Conservation (phyloP, 2,797 vertebrate genomes). For the Podarcis siculus region DNA sequence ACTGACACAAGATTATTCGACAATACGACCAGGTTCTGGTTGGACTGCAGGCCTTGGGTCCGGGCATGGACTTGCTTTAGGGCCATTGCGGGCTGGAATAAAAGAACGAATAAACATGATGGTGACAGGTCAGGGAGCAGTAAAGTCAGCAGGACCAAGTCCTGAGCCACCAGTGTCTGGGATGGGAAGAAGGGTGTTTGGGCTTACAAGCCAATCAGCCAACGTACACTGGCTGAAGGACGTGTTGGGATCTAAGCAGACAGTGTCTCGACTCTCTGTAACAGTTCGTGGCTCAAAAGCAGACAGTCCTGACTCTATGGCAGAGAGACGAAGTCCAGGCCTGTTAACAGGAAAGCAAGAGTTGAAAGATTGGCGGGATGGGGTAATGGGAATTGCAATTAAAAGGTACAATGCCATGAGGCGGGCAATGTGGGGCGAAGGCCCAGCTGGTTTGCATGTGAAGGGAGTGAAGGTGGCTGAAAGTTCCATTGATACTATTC, state of each 20-base stretch:
- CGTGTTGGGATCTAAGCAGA: background rate
- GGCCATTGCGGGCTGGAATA: background rate
- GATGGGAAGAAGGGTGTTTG: background rate
- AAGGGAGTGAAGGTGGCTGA: background rate
- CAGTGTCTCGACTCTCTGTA: background rate
- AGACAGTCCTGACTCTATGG: background rate
- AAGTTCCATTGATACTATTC: background rate
- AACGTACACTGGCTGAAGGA: conserved; percentile 30
- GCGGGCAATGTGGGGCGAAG: conserved; percentile 22
- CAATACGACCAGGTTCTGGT: background rate
- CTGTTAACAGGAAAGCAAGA: conserved; percentile 13
- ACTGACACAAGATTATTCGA: background rate
- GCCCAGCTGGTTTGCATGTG: conserved; percentile 22
- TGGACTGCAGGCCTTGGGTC: conserved; percentile 1
- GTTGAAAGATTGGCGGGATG: conserved; percentile 29
- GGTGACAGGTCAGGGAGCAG: background rate
- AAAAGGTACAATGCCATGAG: conserved; percentile 22
- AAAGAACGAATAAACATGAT: conserved; percentile 12
- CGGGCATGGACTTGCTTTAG: conserved; percentile 5
- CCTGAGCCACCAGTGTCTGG: background rate
- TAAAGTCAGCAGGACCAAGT: background rate
- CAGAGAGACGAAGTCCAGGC: background rate
- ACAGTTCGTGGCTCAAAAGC: background rate
- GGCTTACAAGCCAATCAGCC: conserved; percentile 9
- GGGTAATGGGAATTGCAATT: conserved; percentile 32